These are phyloP conservation scores for Rhopalosiphum nymphaeae DNA, from an alignment of 2,888 invertebrate species.

Conservation along the genomic window DNA sequence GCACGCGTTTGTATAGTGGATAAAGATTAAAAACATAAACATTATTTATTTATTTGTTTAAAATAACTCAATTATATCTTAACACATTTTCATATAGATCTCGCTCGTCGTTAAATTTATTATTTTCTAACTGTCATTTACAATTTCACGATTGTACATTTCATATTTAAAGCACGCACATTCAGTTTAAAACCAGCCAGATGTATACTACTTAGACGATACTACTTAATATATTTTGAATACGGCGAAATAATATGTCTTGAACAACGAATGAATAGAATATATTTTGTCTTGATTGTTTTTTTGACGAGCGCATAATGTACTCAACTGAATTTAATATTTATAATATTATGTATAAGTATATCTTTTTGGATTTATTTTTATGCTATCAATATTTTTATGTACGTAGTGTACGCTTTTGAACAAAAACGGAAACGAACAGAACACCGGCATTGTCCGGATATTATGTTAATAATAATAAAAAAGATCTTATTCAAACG, in stretches of 20 bases:
- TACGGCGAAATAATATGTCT: not conserved
- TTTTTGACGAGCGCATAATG: not conserved
- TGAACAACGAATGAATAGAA: not conserved
- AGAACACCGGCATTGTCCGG: not conserved
- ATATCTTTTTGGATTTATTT: not conserved
- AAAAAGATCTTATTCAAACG: conserved; percentile 12
- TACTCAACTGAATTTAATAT: not conserved
- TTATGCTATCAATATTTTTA: not conserved
- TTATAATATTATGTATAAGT: not conserved
- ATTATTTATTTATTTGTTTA: not conserved
- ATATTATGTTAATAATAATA: conserved; percentile 17
- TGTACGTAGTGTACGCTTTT: not conserved
- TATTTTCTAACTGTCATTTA: not conserved
- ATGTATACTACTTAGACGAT: not conserved
- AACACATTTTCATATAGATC: not conserved
- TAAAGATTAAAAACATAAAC: not conserved
- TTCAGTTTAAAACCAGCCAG: not conserved
- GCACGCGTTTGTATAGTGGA: not conserved
- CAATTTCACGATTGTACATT: not conserved
- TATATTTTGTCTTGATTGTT: not conserved
- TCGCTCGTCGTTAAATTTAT: not conserved
- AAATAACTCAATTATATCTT: no score
- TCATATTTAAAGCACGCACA: not conserved
- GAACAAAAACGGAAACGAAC: conserved; percentile 20
- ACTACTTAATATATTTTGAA: not conserved